Percentiles rank a stretch among this genome's conserved stretches.
Evolutionary conservation across 2,113 vertebrate genomes (phyloP).

Genomic region (Centropus bengalensis): DNA sequence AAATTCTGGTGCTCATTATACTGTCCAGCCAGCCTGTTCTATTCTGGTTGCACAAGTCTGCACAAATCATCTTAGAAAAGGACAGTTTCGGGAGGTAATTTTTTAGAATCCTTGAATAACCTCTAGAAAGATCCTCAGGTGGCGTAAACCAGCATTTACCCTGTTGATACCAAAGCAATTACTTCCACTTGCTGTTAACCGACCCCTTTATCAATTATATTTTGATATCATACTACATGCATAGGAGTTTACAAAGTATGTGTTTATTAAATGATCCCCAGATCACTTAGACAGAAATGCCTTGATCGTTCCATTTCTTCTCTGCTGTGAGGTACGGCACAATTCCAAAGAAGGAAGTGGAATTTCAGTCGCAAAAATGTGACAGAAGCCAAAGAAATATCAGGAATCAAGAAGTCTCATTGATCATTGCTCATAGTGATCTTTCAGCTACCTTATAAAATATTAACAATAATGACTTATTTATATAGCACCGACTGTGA

Average conservation of each 20-base stretch:
- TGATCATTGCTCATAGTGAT: conserved; percentile 44
- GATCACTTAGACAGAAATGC: neutral
- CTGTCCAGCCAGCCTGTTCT: neutral
- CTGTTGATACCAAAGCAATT: neutral
- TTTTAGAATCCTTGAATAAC: neutral
- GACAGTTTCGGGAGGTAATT: neutral
- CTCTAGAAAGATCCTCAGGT: neutral
- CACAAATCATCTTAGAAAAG: neutral
- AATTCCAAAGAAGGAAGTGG: neutral
- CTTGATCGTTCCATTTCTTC: neutral
- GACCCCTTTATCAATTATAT: neutral
- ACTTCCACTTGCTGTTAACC: neutral
- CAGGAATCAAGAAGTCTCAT: neutral
- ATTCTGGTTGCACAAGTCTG: neutral
- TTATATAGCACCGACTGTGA: conserved; percentile 45
- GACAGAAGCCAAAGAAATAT: neutral
- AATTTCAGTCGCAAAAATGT: neutral
- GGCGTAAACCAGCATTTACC: neutral
- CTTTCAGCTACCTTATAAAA: conserved; percentile 59
- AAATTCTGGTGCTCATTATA: neutral
- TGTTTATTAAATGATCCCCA: neutral
- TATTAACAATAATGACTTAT: conserved; percentile 67
- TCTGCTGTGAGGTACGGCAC: neutral
- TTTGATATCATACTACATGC: neutral
- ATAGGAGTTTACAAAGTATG: neutral